phyloP scores from a whole-genome alignment of 2,113 vertebrate species.

The Corynorhinus townsendii region DNA sequence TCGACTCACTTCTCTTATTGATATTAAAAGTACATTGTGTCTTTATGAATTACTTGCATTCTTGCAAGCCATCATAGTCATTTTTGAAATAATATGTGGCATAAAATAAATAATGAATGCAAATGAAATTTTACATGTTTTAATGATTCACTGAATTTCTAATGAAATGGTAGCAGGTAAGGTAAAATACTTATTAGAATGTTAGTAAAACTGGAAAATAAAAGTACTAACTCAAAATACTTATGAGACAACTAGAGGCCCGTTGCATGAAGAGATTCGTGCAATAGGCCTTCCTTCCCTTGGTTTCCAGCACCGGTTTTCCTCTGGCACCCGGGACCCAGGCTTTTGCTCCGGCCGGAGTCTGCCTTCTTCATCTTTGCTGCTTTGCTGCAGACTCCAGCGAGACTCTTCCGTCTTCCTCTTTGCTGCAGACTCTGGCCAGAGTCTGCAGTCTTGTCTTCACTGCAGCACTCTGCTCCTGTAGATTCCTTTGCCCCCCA shows the following conservation, averaged over 20 bases:
- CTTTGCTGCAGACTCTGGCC: too few species aligned
- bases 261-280: too few species aligned
- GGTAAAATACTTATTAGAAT: neutral
- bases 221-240: neutral
- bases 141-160: constrained; percentile 1
- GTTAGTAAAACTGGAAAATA: neutral
- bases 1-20: neutral
- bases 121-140: neutral
- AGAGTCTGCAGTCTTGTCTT: too few species aligned
- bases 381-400: too few species aligned
- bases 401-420: too few species aligned
- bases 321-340: too few species aligned
- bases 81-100: neutral
- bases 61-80: neutral
- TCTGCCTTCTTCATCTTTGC: too few species aligned
- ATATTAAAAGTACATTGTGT: neutral
- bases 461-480: too few species aligned
- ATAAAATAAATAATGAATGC: neutral
- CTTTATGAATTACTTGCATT: neutral
- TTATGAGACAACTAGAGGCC: neutral
- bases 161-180: neutral
- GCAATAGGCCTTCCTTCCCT: too few species aligned
- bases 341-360: too few species aligned
- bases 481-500: too few species aligned
- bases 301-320: too few species aligned